These are phyloP conservation scores for Pseudomyrmex sp. DNA, from an alignment of 1,140 invertebrate genomes.

Conservation along the genomic window DNA sequence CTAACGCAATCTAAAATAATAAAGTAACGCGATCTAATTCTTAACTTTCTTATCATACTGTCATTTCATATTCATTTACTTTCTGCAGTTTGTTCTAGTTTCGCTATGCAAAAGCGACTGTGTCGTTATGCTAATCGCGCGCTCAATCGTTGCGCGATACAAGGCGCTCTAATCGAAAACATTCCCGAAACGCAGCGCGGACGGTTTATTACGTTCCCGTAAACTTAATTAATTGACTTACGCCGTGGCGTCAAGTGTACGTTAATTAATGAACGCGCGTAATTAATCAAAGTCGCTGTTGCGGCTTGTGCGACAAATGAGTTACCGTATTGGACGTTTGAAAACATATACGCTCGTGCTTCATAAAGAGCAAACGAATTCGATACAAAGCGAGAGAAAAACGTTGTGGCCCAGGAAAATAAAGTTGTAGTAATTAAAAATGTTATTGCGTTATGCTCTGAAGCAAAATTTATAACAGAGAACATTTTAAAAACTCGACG, in stretches of 20 bases:
- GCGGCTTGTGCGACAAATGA: slow-evolving; percentile 51
- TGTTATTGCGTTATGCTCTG: background rate
- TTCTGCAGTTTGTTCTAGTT: slow-evolving; percentile 18
- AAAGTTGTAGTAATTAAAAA: slow-evolving; percentile 50
- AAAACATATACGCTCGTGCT: slow-evolving; percentile 9
- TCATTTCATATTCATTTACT: background rate
- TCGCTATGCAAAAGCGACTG: slow-evolving; percentile 33
- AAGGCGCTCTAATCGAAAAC: slow-evolving; percentile 63
- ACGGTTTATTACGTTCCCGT: slow-evolving; percentile 67
- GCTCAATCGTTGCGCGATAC: slow-evolving; percentile 62
- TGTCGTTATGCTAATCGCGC: slow-evolving; percentile 66
- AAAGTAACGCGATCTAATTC: background rate
- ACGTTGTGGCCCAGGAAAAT: background rate
- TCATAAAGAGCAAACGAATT: background rate
- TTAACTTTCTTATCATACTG: slow-evolving; percentile 11
- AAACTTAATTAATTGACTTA: slow-evolving; percentile 76
- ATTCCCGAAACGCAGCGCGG: slow-evolving; percentile 33
- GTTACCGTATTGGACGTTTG: slow-evolving; percentile 36
- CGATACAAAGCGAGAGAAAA: background rate
- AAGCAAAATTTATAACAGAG: background rate
- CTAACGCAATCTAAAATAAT: too few species aligned
- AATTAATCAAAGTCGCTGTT: slow-evolving; percentile 66
- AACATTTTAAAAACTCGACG: slow-evolving; percentile 1
- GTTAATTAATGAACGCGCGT: slow-evolving; percentile 71
- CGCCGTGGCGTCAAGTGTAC: slow-evolving; percentile 53